Evolutionary conservation across 2,797 vertebrate genomes (phyloP), one percentile per base, ranked within the genome.

Genomic region (Lagodon rhomboides): DNA sequence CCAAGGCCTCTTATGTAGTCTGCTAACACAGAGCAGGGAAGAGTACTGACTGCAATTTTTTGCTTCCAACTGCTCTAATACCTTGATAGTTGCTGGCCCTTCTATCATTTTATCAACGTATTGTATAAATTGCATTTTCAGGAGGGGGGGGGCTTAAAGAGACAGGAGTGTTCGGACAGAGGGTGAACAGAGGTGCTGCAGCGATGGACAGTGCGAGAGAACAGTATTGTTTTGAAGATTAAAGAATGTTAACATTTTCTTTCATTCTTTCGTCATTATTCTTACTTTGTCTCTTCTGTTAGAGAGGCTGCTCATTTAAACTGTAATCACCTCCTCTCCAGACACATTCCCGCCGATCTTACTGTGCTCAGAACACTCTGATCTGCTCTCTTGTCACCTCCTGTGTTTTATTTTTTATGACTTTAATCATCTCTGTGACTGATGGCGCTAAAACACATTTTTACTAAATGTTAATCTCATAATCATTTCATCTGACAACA

Each of bases 401-500:
- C 0, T 62, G 22, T 72, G 13, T 27, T 58, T 46, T 60, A 41
- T 60, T 34, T 34, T 38, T 73, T 53, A 77, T 18, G 60, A 66
- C 71, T 88, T 80, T 22, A 84, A 83, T 85, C 58, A 64, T 79
- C 73, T 73, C 65, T 12, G 25, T 80, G 80, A 83, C 59, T 78
- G 82, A 86, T 68, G 67, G 65, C 1, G n/a, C 83, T 89, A 80
- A 85, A 84, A 85, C 80, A 83, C 69, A 85, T 66, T 76, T 78
- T 76, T 23, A 54, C 50, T 43, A 79, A 87, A 82, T 67, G 75
- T 86, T 68, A 87, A 86, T 80, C 61, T 79, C 75, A 83, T 83
- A 77, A 86, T 84, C 54, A 75, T 85, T 87, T 87, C 69, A 73
- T 82, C 79, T 64, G 67, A 82, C 85, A 82, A 64, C 77, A 74